phyloP scores from a whole-genome alignment of 2,797 vertebrate genomes.

The Acestrorhynchus altus region DNA sequence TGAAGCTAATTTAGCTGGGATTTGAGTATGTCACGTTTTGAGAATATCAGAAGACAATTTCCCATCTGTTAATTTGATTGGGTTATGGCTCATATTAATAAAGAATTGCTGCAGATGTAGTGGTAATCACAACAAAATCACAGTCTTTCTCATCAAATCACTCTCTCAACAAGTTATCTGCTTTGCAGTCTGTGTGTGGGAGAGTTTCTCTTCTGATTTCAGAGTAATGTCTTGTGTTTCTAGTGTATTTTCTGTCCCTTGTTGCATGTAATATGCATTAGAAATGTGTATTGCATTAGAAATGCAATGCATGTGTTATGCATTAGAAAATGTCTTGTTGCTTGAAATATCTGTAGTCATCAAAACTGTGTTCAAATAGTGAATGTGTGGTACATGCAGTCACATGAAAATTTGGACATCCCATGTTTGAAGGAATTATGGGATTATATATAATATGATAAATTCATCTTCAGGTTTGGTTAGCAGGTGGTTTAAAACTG shows the following conservation, averaged over 20 bases:
- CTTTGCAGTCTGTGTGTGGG: background rate
- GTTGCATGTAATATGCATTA: background rate
- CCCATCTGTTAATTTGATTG: slow-evolving; percentile 27
- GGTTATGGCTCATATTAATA: slow-evolving; percentile 4
- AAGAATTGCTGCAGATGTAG: background rate
- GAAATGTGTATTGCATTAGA: no score
- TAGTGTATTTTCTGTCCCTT: background rate
- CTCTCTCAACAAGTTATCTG: background rate
- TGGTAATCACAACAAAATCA: background rate
- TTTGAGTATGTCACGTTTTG: slow-evolving; percentile 1
- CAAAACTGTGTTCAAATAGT: no score
- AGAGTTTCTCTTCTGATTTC: background rate
- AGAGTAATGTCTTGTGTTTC: background rate
- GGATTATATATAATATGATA: no score
- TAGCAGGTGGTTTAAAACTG: no score
- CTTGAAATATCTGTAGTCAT: no score
- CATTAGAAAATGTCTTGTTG: no score
- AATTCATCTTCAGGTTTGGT: no score
- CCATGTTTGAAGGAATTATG: no score
- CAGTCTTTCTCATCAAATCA: slow-evolving; percentile 1
- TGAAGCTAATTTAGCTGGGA: slow-evolving; percentile 11
- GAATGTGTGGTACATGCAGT: no score
- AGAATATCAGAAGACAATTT: slow-evolving; percentile 53
- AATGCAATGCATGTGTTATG: no score
- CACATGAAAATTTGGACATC: no score